Conservation (phyloP, 1,140 invertebrate genomes). For the Brachionus sp. region DNA sequence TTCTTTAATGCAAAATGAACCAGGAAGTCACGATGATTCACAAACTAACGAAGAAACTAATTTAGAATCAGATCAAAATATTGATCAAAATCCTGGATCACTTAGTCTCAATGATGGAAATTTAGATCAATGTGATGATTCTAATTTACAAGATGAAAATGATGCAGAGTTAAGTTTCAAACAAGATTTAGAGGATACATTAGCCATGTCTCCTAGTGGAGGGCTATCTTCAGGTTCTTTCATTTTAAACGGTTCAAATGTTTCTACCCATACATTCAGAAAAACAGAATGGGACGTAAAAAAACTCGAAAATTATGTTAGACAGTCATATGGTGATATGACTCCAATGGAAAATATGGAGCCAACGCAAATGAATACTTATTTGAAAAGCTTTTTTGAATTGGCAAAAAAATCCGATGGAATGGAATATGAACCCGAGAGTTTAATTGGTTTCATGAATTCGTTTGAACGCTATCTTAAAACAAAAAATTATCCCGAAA, state of each 20-base stretch:
- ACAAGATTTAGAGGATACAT: constrained; percentile 27
- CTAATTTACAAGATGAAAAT: constrained; percentile 15
- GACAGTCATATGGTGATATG: neutral
- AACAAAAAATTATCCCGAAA: constrained; percentile 38
- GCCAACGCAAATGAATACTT: constrained; percentile 15
- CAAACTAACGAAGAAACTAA: neutral
- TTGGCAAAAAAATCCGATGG: constrained; percentile 20
- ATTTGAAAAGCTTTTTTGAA: constrained; percentile 43
- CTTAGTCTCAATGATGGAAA: neutral
- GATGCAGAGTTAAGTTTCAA: constrained; percentile 21
- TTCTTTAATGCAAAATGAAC: neutral
- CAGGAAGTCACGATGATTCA: neutral
- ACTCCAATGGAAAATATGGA: constrained; percentile 39
- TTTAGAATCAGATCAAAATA: neutral
- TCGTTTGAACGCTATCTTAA: constrained; percentile 44
- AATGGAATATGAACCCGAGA: constrained; percentile 43
- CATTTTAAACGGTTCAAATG: constrained; percentile 19
- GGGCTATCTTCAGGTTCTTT: neutral
- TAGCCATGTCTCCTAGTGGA: neutral
- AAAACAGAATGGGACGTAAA: constrained; percentile 43
- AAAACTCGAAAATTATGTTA: constrained; percentile 10
- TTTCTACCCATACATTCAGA: constrained; percentile 33
- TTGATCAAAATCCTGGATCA: neutral
- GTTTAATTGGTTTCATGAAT: constrained; percentile 36
- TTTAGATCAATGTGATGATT: constrained; percentile 31